Conservation (phyloP, 1,140 invertebrate species). For the Branchinecta lynchi region DNA sequence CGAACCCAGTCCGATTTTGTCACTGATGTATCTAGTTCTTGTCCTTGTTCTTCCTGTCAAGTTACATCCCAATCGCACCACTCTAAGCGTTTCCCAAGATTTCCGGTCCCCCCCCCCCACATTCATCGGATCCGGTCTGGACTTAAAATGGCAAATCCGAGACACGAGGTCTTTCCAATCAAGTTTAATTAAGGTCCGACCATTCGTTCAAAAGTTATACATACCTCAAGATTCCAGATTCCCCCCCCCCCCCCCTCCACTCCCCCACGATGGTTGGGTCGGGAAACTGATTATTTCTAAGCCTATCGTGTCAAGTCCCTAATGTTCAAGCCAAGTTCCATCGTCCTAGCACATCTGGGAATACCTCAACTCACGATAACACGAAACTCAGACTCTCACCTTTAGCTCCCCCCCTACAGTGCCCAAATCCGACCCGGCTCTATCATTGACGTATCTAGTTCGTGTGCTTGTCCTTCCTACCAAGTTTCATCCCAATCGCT, state of each 20-base stretch:
- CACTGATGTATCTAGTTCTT: too few relatives aligned
- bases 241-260: too few relatives aligned
- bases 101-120: not conserved
- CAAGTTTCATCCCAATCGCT: conserved; percentile 5
- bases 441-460: not conserved
- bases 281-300: too few relatives aligned
- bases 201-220: not conserved
- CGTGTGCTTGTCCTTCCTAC: not conserved
- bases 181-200: not conserved
- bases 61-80: not conserved
- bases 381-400: too few relatives aligned
- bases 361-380: too few relatives aligned
- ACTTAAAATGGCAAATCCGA: conserved; percentile 6
- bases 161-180: not conserved
- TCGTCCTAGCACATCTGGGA: too few relatives aligned
- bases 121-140: not conserved
- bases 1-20: too few relatives aligned
- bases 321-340: too few relatives aligned
- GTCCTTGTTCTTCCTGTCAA: not conserved
- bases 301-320: too few relatives aligned
- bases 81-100: conserved; percentile 5
- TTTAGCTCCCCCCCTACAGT: not conserved
- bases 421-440: not conserved
- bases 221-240: not conserved
- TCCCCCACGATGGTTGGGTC: too few relatives aligned